Conservation (phyloP, 2,888 invertebrate genomes). For the Prosapia bicincta region DNA sequence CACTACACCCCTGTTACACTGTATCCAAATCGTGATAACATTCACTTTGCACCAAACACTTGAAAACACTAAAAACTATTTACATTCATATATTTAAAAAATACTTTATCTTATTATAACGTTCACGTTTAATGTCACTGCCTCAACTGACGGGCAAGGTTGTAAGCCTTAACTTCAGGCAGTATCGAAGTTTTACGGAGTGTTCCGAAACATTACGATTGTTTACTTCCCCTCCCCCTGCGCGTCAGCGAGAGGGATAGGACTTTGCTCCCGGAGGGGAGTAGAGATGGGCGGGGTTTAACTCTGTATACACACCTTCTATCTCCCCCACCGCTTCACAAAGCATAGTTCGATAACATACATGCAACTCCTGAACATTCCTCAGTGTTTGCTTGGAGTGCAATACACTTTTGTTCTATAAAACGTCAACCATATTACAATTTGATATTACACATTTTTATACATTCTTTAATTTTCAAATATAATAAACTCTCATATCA, state of each 20-base stretch:
- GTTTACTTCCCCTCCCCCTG: neutral
- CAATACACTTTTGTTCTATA: too few relatives aligned
- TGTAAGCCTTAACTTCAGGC: neutral
- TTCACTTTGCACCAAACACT: neutral
- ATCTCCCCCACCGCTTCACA: neutral
- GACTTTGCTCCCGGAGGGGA: neutral
- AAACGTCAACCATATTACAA: too few relatives aligned
- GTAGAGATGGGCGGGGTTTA: neutral
- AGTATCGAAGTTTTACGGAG: neutral
- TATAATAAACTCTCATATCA: too few relatives aligned
- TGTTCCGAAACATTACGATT: neutral
- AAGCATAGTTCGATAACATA: neutral
- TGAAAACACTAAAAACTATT: neutral
- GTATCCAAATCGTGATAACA: neutral
- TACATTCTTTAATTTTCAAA: too few relatives aligned
- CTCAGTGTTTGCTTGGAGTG: neutral
- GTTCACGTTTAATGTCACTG: neutral
- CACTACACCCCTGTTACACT: neutral
- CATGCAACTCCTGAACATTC: neutral
- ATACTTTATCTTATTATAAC: too few relatives aligned
- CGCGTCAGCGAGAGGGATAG: neutral
- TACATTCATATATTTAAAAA: neutral
- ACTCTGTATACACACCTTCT: neutral
- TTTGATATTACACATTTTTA: too few relatives aligned
- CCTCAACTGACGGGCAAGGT: constrained; percentile 2